Base-by-base conservation (phyloP, 2,797 vertebrate species). In the Stomatorhinus walkeri region DNA sequence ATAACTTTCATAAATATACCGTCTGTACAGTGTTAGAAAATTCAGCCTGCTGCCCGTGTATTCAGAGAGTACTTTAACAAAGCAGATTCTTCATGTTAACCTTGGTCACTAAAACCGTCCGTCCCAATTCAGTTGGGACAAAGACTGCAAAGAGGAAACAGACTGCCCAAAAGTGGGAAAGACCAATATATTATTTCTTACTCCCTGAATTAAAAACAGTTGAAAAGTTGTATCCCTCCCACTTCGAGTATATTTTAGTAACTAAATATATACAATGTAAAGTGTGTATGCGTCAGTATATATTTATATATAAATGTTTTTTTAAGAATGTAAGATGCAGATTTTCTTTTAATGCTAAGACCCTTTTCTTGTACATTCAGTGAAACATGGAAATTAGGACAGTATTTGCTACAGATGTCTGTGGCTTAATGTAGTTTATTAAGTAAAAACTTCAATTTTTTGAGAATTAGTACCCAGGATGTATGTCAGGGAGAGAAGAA, bases 131-230 rank as follows among this genome's bases (percentile, higher is more conserved):
- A 0, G 84, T 28, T 48, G 22, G 40, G 36, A 46, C 54, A 46
- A 59, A 61, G 84, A 54, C 76, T 56, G 87, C 49, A 79, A 79
- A 81, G 68, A 24, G 22, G 68, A 91, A 93, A 88, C 83, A 92
- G 90, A 91, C 90, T 92, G 91, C 91, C 91, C 87, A 54, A 83
- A 91, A 49, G 72, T 46, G 43, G 54, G 91, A 93, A 92, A 92
- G 94, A 95, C 94, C 94, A 93, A 94, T 94, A 94, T 94, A 93
- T 93, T 95, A 94, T 92, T 40, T 90, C 43, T 91, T 91, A 93
- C 93, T 96, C 95, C 95, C 95, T 96, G 95, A 96, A 95, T 95
- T 92, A 93, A 93, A 92, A 89, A 90, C 54, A 93, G 64, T 36
- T 72, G 90, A 95, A 94, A 93, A 95, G 93, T 93, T 92, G 89